phyloP scores from a whole-genome alignment of 2,113 vertebrate species.

The Otocyon megalotis region DNA sequence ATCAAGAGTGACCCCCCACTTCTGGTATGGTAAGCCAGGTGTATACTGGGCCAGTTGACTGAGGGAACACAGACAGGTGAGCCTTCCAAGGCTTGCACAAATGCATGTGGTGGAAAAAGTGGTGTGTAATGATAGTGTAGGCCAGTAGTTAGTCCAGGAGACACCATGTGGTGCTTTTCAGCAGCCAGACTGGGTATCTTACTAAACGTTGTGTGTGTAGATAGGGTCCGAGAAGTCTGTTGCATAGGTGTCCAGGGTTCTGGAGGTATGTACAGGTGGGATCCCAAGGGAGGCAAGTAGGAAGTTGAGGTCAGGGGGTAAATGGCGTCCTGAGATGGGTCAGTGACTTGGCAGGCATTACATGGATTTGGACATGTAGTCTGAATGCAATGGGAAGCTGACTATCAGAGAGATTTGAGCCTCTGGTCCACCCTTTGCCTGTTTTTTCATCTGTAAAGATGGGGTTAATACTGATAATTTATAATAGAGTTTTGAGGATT shows the following conservation, averaged over 20 bases:
- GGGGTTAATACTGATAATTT: neutral
- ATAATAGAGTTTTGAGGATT: neutral
- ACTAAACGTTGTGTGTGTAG: accelerated
- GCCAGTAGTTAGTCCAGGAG: neutral
- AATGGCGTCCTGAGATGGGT: accelerated
- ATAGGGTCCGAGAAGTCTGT: neutral
- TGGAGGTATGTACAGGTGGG: neutral
- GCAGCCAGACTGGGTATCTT: neutral
- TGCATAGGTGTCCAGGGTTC: too few species aligned
- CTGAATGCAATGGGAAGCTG: neutral
- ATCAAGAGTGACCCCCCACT: neutral
- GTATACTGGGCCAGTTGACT: too few species aligned
- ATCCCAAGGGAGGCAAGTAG: neutral
- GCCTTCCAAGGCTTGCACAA: neutral
- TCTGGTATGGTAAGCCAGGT: neutral
- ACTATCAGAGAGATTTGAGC: neutral
- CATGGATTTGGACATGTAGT: neutral
- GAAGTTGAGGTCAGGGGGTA: neutral
- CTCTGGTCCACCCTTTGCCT: neutral
- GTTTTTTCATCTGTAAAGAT: neutral
- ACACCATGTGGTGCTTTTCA: neutral
- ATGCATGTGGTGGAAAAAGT: neutral
- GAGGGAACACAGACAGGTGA: neutral
- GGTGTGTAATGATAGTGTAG: neutral
- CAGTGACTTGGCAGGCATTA: neutral